Percentiles rank a stretch among this genome's conserved stretches.
phyloP scores from a whole-genome alignment of 2,797 vertebrate genomes.

The Enteromius mattozi region DNA sequence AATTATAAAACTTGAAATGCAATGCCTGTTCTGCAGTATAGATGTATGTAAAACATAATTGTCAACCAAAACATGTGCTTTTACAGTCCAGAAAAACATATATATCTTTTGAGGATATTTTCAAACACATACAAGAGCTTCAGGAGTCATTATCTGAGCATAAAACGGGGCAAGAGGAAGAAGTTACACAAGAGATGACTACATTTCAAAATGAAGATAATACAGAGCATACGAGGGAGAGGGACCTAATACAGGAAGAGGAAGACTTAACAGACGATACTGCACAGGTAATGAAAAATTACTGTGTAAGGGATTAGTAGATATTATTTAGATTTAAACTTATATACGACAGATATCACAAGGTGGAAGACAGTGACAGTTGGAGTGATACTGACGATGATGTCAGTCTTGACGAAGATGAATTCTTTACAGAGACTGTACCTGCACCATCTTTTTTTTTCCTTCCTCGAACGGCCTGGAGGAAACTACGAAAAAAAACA shows the following conservation, averaged over 20 bases:
- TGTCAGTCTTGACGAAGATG: neutral
- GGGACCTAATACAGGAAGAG: too few species aligned
- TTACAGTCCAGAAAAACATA: slow-evolving; percentile 3
- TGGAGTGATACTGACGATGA: neutral
- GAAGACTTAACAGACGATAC: too few species aligned
- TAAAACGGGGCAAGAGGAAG: neutral
- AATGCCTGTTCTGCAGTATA: neutral
- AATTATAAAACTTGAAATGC: neutral
- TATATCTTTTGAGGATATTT: neutral
- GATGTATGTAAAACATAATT: neutral
- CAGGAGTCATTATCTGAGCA: neutral
- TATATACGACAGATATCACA: too few species aligned
- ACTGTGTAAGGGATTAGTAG: too few species aligned
- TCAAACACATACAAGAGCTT: slow-evolving; percentile 14
- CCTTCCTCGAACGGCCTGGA: neutral
- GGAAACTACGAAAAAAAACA: neutral
- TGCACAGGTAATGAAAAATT: too few species aligned
- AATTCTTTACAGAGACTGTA: neutral
- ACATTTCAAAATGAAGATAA: neutral
- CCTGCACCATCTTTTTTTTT: neutral
- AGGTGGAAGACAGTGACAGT: neutral
- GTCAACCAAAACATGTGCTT: neutral
- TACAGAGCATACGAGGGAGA: neutral
- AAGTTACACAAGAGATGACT: neutral
- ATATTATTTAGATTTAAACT: too few species aligned